Evolutionary conservation across 2,888 invertebrate species (phyloP), one percentile per base, ranked within the genome.

Genomic region (Chirona hameri): DNA sequence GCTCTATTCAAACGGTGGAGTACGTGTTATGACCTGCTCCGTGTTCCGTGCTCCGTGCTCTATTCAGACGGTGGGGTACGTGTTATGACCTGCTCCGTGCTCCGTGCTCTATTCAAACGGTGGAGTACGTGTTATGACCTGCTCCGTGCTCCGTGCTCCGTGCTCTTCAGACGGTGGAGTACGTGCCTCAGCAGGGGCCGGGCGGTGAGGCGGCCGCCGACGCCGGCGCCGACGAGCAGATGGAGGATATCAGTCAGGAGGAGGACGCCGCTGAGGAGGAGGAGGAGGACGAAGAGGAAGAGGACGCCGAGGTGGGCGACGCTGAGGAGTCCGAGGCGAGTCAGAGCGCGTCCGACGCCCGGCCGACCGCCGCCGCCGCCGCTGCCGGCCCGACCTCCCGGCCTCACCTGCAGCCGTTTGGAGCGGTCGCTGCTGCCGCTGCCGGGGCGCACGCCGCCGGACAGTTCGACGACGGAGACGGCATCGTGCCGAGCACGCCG

Each of bases 401-500:
- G 76, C 76, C 46, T 18, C 76, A 24, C 21, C 76, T 76, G 39
- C 76, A 76, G 76, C 76, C 76, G 46, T 76, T 76, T 21, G 76
- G 39, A 39, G 39, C 76, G 21, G 29, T 18, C 0, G 69, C 69
- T 0, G 31, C 27, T 14, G 88, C 93, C 94, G n/a, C 95, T 93
- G 87, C 96, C 97, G 0, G 97, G 97, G 88, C 97, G 97, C 88
- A 94, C 95, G 91, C 39, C 39, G 1, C 24, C 39, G 76, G 76
- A 5, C 76, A 95, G 88, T 93, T 93, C 85, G 91, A 91, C 21
- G 91, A 91, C 24, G 93, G 93, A 87, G 93, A 93, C 85, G 90
- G 94, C 86, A 96, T 96, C 85, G 96, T 97, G 57, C 96, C 97
- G 27, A 94, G 95, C 83, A 96, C 96, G 21, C 95, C 97, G 29